A percentile compares a stretch with the other conserved stretches of the same genome.
phyloP scores from a whole-genome alignment of 2,888 invertebrate species.

The Urechis unicinctus region DNA sequence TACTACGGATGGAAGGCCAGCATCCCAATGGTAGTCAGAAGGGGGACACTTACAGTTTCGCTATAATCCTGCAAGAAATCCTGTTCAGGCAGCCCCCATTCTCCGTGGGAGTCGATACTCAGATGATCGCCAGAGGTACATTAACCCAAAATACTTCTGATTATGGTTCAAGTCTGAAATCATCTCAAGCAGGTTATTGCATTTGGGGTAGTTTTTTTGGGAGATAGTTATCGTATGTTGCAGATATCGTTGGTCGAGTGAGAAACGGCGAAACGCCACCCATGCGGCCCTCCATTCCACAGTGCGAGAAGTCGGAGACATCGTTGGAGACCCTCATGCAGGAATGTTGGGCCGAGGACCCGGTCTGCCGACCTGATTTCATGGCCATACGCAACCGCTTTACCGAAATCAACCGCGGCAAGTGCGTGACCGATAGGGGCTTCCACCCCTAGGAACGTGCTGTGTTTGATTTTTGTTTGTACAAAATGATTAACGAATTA shows the following conservation, averaged over 20 bases:
- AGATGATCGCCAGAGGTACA: background rate
- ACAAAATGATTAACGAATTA: too few relatives aligned
- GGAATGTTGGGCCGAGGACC: conserved; percentile 89
- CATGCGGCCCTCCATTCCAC: background rate
- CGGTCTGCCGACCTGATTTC: conserved; percentile 82
- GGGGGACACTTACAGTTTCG: conserved; percentile 74
- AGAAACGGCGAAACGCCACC: background rate
- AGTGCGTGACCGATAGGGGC: too few relatives aligned
- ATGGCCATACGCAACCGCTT: conserved; percentile 8
- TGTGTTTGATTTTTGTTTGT: too few relatives aligned
- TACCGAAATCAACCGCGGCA: conserved; percentile 8
- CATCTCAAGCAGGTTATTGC: too few relatives aligned
- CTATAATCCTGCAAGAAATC: conserved; percentile 71
- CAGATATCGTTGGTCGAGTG: conserved; percentile 1
- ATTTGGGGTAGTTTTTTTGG: background rate
- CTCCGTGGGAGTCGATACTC: background rate
- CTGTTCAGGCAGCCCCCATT: conserved; percentile 8
- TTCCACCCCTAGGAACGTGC: too few relatives aligned
- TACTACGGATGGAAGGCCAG: conserved; percentile 57
- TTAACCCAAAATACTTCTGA: too few relatives aligned
- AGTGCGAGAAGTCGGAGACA: background rate
- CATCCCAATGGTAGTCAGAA: conserved; percentile 36
- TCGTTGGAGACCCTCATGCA: conserved; percentile 56
- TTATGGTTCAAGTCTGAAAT: too few relatives aligned
- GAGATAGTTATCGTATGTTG: background rate